Evolutionary conservation across 2,797 vertebrate species (phyloP).

Genomic region (Notamacropus eugenii): DNA sequence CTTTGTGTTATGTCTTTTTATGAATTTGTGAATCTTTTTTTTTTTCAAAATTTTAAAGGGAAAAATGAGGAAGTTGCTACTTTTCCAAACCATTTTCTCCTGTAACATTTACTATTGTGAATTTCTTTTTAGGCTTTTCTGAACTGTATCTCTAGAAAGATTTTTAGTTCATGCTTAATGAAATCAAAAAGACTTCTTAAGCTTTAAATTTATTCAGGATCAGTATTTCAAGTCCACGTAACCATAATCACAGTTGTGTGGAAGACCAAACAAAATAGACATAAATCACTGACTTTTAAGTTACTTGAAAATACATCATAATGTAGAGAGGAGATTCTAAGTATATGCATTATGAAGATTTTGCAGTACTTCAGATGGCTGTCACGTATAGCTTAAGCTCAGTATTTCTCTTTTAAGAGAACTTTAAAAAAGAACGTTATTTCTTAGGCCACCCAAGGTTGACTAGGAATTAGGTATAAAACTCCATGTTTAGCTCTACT

Average conservation of each 20-base stretch:
- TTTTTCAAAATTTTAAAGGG: slow-evolving; percentile 55
- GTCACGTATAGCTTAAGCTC: not conserved
- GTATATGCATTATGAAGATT: not conserved
- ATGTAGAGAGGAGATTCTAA: slow-evolving; percentile 12
- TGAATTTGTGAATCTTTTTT: slow-evolving; percentile 67
- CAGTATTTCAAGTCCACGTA: slow-evolving; percentile 17
- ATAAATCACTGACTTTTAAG: not conserved
- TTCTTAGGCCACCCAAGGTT: not conserved
- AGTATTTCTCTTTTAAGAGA: not conserved
- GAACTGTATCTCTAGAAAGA: slow-evolving; percentile 42
- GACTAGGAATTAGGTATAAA: not conserved
- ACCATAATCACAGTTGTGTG: slow-evolving; percentile 46
- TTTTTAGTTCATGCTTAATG: slow-evolving; percentile 16
- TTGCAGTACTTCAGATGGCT: not conserved
- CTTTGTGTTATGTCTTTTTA: slow-evolving; percentile 71
- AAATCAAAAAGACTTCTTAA: slow-evolving; percentile 52
- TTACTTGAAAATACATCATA: slow-evolving; percentile 46
- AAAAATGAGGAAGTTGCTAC: slow-evolving; percentile 58
- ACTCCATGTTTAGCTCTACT: not conserved
- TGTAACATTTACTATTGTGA: not conserved
- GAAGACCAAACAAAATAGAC: slow-evolving; percentile 39
- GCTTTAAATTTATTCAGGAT: slow-evolving; percentile 50
- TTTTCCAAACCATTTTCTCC: slow-evolving; percentile 50
- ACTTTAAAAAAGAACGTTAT: not conserved
- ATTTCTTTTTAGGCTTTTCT: slow-evolving; percentile 40